phyloP scores from a whole-genome alignment of 2,888 invertebrate species.

The Sussaba pulchella region DNA sequence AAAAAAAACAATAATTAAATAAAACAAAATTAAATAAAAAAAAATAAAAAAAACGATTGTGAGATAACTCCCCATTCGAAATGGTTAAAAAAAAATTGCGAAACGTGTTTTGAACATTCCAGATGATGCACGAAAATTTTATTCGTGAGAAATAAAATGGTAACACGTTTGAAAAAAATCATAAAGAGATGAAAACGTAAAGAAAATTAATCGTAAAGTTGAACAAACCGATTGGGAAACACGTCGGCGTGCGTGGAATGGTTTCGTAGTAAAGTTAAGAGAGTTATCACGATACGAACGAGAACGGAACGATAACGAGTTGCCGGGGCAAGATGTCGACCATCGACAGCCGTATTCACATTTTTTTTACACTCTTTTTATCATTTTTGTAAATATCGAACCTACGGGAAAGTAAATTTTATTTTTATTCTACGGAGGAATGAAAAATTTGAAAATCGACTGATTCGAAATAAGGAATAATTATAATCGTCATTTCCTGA shows the following conservation, averaged over 20 bases:
- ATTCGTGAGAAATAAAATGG: too few relatives aligned
- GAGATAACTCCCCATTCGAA: too few relatives aligned
- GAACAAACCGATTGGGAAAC: conserved; percentile 19
- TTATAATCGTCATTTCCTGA: neutral
- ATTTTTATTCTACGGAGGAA: conserved; percentile 24
- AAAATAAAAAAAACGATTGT: neutral
- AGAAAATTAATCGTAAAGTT: too few relatives aligned
- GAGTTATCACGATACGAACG: conserved; percentile 30
- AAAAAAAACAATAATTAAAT: too few relatives aligned
- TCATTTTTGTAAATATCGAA: too few relatives aligned
- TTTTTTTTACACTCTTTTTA: conserved; percentile 39
- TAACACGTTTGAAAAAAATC: too few relatives aligned
- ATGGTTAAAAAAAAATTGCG: too few relatives aligned
- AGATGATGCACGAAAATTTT: too few relatives aligned
- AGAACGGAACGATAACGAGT: conserved; percentile 11
- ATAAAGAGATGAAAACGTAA: too few relatives aligned
- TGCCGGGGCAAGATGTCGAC: conserved; percentile 15
- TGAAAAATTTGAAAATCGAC: neutral
- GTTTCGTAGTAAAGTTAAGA: conserved; percentile 34
- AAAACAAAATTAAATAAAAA: too few relatives aligned
- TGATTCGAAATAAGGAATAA: neutral
- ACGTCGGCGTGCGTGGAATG: conserved; percentile 35
- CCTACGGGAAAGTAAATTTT: conserved; percentile 47
- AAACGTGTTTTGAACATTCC: too few relatives aligned
- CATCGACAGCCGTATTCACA: conserved; percentile 43